Evolutionary conservation across 2,113 vertebrate genomes (phyloP), one percentile per base, ranked within the genome.

Genomic region (Pica pica): DNA sequence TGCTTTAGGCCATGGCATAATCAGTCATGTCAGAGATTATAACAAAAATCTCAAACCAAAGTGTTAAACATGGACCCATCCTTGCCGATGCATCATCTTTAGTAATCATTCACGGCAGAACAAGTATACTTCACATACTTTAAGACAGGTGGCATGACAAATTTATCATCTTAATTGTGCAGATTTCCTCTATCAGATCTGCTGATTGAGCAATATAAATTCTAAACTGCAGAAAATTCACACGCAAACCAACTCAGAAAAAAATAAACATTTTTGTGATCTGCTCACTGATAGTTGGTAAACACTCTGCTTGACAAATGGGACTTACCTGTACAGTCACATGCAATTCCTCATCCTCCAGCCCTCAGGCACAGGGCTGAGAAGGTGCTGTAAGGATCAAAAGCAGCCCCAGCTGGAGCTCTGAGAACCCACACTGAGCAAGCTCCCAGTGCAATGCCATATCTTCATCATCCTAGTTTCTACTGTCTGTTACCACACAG

Each of bases 21-120:
- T 97, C 91, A 97, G 79, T 97, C 93, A 98, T 90, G 95, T 97
- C 93, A 95, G 75, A 91, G 93, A 96, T 95, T 97, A 84, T 94
- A 92, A 89, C 89, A 85, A 92, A 94, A 97, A 95, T 96, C 91
- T 97, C 96, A 96, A 94, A 63, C 93, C 92, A 47, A 97, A 97
- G 53, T 92, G 95, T 97, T 97, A 97, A 93, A 96, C 95, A 95
- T 73, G 61, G 78, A 94, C 73, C 86, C 90, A 94, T 94, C 96
- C 94, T 97, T 94, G 94, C 92, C 96, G 96, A 98, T 95, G 95
- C 94, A 90, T 97, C 97, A 97, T 97, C 82, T 96, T 50, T 35
- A 78, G 87, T 81, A 95, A 96, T 95, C 93, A 96, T 88, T 97
- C 93, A 94, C 16, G 2, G 77, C 81, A 95, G 68, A 90, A 87